These are phyloP conservation scores for Cisticola juncidis DNA, from an alignment of 2,113 vertebrate species.

Conservation along the genomic window DNA sequence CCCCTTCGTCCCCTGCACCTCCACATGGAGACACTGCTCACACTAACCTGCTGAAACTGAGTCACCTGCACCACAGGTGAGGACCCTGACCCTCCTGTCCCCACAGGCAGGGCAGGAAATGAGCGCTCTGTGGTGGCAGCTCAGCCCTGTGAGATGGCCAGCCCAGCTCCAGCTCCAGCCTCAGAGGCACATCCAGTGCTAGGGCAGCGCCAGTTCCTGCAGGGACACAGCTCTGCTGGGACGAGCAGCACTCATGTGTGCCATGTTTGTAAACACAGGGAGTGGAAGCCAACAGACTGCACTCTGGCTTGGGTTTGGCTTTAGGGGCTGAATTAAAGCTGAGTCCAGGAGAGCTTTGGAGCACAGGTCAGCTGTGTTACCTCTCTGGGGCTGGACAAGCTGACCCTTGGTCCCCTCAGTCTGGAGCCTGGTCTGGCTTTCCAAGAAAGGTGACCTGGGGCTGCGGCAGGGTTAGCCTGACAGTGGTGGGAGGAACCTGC, in stretches of 20 bases:
- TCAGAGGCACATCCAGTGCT: fast-evolving
- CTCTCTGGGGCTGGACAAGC: not conserved
- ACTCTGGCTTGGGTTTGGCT: not conserved
- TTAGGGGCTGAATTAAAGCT: not conserved
- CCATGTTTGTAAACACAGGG: not conserved
- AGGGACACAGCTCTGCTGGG: not conserved
- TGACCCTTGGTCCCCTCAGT: not conserved
- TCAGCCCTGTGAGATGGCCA: not conserved
- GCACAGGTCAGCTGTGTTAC: not conserved
- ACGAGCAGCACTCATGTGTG: no score
- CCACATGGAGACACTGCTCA: not conserved
- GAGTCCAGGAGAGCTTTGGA: not conserved
- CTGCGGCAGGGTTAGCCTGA: not conserved
- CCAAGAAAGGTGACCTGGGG: no score
- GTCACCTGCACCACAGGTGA: not conserved
- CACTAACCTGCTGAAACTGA: fast-evolving
- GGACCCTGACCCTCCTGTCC: not conserved
- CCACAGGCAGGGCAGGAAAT: not conserved
- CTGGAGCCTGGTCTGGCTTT: not conserved
- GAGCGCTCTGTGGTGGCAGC: fast-evolving
- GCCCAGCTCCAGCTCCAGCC: fast-evolving
- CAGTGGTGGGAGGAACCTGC: not conserved
- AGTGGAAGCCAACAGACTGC: fast-evolving
- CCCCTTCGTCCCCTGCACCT: fast-evolving
- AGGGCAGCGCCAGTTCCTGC: fast-evolving